A percentile compares a stretch with the other conserved stretches of the same genome.
These are phyloP conservation scores for Gnathonemus longibarbis DNA, from an alignment of 2,113 vertebrate species.

Conservation along the genomic window DNA sequence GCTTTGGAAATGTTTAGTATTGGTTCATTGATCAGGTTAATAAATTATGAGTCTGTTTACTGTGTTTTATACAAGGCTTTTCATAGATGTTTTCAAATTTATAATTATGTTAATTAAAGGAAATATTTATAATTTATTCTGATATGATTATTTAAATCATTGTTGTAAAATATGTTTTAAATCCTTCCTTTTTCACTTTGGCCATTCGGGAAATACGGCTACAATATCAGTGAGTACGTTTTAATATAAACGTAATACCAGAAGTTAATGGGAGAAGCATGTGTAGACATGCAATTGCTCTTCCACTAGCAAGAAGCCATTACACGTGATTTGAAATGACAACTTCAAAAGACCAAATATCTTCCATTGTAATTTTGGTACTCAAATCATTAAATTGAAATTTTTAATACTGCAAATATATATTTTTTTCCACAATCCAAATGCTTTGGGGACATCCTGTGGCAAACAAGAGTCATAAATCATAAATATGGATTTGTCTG, in stretches of 20 bases:
- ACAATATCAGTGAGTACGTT: not conserved
- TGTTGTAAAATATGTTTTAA: not conserved
- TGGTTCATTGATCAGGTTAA: no score
- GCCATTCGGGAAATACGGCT: not conserved
- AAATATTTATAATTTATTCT: no score
- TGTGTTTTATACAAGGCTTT: no score
- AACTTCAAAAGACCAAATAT: slow-evolving; percentile 28
- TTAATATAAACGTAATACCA: not conserved
- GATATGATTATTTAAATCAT: no score
- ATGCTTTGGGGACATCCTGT: slow-evolving; percentile 23
- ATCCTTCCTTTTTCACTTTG: not conserved
- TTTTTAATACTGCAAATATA: slow-evolving; percentile 27
- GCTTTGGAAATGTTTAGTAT: no score
- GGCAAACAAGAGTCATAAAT: slow-evolving; percentile 40
- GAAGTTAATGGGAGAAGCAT: slow-evolving; percentile 16
- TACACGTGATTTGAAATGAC: slow-evolving; percentile 32
- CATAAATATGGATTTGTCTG: slow-evolving; percentile 21
- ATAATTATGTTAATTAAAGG: no score
- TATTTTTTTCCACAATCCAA: slow-evolving; percentile 32
- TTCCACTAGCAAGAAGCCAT: slow-evolving; percentile 38
- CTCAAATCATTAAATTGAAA: not conserved
- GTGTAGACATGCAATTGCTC: slow-evolving; percentile 28
- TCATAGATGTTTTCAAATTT: no score
- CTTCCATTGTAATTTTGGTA: slow-evolving; percentile 13
- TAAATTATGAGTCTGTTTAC: no score